Evolutionary conservation across 2,113 vertebrate genomes (phyloP), one percentile per base, ranked within the genome.

Genomic region (Corythornis cristatus): DNA sequence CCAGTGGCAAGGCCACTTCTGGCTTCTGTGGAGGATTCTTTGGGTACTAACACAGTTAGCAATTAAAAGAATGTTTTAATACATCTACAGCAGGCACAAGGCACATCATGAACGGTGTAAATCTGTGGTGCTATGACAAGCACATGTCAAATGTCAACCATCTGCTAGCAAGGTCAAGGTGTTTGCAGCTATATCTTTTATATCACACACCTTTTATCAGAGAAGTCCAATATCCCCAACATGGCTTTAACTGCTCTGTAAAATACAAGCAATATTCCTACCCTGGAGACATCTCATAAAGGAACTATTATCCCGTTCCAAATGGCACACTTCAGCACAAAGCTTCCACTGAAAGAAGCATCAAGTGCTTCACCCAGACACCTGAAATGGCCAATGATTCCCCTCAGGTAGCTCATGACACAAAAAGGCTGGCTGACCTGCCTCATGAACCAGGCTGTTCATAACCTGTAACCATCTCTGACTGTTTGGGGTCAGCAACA

Each of bases 161-260:
- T 37, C 61, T 42, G 26, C 15, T 50, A 77, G 51, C 35, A 23
- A 74, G 13, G 8, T 81, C 35, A 46, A 78, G 21, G 19, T 45
- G 31, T 31, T 60, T 20, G 26, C 51, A 72, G 22, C 40, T 51
- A 7, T 12, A 58, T 19, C 15, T 9, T 51, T 65, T 29, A 62
- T 5, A 29, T 0, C 0, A 19, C 5, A 8, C 17, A 15, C 3
- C 5, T 23, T 43, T 15, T 61, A 46, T 7, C 50, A 3, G 8
- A 78, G 43, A 74, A 87, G 31, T 4, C 35, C 3, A 54, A 21
- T 15, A 50, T 40, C 21, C 33, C 31, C 35, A 61, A 6, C 8
- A 42, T 0, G 2, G 61, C 51, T 85, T 82, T 62, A 79, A 76
- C 18, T 66, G 26, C 11, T 19, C 16, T 6, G 29, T 37, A 35